Percentiles rank a stretch among this genome's conserved stretches.
Evolutionary conservation across 2,113 vertebrate species (phyloP).

Genomic region (Tylochromis polylepis): DNA sequence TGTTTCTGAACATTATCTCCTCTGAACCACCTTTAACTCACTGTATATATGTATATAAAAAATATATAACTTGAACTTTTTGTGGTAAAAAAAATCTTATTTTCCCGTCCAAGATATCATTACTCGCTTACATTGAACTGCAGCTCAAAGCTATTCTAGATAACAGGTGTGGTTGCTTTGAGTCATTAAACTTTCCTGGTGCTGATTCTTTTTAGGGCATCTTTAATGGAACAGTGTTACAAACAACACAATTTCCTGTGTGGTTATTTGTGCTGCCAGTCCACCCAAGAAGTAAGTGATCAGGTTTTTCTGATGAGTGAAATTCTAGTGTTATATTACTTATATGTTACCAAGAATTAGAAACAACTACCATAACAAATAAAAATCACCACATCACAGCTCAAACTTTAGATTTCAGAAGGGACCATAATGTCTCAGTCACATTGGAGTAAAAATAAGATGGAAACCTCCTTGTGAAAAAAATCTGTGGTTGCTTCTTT

Average conservation of each 20-base stretch:
- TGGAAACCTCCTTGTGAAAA: background rate
- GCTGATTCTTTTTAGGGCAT: background rate
- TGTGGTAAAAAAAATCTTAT: background rate
- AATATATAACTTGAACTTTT: too few relatives aligned
- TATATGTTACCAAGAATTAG: background rate
- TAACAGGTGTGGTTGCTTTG: background rate
- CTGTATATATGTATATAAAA: fast-evolving
- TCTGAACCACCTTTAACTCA: background rate
- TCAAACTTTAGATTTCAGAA: background rate
- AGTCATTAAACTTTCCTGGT: background rate
- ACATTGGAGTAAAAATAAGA: background rate
- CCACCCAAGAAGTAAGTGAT: background rate
- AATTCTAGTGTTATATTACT: background rate
- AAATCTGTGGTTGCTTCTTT: background rate
- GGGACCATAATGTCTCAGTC: background rate
- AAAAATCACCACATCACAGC: background rate
- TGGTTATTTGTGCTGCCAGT: background rate
- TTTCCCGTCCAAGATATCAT: fast-evolving
- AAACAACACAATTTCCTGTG: background rate
- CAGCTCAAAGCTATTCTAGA: background rate
- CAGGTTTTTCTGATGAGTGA: background rate
- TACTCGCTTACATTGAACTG: background rate
- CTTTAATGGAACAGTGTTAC: background rate
- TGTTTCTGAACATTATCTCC: background rate
- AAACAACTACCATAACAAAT: background rate